Conservation (phyloP, 1,140 invertebrate genomes). For the Neodiprion virginianus region DNA sequence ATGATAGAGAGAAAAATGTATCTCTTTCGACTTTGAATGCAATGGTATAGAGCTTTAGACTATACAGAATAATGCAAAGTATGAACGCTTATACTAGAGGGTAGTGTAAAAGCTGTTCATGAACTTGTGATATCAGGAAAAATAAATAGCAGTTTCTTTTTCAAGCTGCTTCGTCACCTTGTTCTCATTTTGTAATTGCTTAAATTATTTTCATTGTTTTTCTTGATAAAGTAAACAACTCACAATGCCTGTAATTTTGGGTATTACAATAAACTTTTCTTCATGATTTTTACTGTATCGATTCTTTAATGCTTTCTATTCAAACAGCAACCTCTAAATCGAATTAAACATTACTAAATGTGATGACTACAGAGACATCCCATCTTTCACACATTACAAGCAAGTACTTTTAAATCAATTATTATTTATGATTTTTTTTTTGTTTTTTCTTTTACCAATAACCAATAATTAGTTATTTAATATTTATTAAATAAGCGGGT, state of each 20-base stretch:
- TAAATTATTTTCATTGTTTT: no score
- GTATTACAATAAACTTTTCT: neutral
- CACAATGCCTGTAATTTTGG: neutral
- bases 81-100: no score
- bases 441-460: constrained; percentile 31
- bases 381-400: constrained; percentile 39
- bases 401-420: constrained; percentile 26
- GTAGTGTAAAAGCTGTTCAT: no score
- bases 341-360: constrained; percentile 28
- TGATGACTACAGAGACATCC: constrained; percentile 33
- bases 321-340: constrained; percentile 33
- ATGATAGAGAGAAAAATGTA: no score
- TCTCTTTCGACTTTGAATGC: no score
- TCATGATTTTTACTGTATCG: neutral
- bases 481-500: constrained; percentile 46
- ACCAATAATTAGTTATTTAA: constrained; percentile 38
- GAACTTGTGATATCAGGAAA: no score
- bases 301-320: constrained; percentile 14
- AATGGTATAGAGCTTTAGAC: no score
- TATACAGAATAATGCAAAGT: no score
- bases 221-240: no score
- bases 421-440: neutral
- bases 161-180: neutral
- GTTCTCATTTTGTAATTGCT: neutral
- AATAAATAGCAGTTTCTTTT: no score